A percentile compares a stretch with the other conserved stretches of the same genome.
Conservation (phyloP, 2,888 invertebrate species). For the Amphipyra tragopoginis region DNA sequence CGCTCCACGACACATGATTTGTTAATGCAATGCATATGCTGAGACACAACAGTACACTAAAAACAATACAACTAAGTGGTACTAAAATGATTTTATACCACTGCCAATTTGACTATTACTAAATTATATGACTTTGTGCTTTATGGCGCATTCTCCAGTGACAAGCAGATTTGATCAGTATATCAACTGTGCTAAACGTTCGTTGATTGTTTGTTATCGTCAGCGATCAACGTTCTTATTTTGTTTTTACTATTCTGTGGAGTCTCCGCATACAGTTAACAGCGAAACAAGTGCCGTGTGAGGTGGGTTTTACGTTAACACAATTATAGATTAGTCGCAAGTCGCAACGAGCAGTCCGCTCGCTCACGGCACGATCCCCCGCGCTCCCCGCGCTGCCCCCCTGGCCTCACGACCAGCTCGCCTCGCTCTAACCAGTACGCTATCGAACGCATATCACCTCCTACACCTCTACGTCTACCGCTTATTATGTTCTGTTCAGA, state of each 20-base stretch:
- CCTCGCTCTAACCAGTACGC: slow-evolving; percentile 76
- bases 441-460: slow-evolving; percentile 76
- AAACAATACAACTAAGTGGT: slow-evolving; percentile 4
- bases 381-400: slow-evolving; percentile 11
- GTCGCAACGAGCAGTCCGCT: slow-evolving; percentile 35
- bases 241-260: slow-evolving; percentile 26
- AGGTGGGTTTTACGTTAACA: slow-evolving; percentile 44
- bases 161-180: slow-evolving; percentile 25
- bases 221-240: slow-evolving; percentile 1
- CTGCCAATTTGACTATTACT: slow-evolving; percentile 4
- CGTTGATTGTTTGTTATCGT: not conserved
- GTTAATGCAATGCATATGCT: slow-evolving; percentile 17
- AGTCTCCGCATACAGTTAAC: slow-evolving; percentile 21
- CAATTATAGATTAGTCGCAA: slow-evolving; percentile 38
- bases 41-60: slow-evolving; percentile 19
- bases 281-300: slow-evolving; percentile 35
- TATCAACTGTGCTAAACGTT: slow-evolving; percentile 23
- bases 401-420: slow-evolving; percentile 58
- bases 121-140: not conserved
- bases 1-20: slow-evolving; percentile 38
- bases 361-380: slow-evolving; percentile 25
- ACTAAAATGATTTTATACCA: slow-evolving; percentile 4
- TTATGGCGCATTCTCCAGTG: slow-evolving; percentile 18
- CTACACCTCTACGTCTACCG: slow-evolving; percentile 62
- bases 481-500: slow-evolving; percentile 69